These are phyloP conservation scores for Tyrophagus putrescentiae DNA, from an alignment of 1,140 invertebrate genomes.

Conservation along the genomic window DNA sequence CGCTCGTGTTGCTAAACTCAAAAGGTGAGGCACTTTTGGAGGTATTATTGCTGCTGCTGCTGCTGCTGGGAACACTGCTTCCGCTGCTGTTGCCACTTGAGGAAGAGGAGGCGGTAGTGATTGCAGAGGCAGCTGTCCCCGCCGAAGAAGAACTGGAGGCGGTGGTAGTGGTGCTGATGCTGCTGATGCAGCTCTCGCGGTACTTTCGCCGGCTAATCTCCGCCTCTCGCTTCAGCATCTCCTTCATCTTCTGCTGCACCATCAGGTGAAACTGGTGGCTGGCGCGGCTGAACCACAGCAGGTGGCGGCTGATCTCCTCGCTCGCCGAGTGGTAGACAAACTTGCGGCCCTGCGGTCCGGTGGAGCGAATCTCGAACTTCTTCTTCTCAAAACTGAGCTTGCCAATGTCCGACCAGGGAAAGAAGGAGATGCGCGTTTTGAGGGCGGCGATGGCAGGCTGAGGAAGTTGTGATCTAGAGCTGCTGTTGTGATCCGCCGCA, in stretches of 20 bases:
- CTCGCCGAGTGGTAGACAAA: slow-evolving; percentile 72
- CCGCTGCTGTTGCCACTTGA: background rate
- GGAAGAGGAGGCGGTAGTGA: background rate
- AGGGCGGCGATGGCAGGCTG: background rate
- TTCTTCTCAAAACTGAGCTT: slow-evolving; percentile 23
- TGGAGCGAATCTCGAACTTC: slow-evolving; percentile 83
- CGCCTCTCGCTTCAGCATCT: slow-evolving; percentile 56
- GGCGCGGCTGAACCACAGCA: slow-evolving; percentile 68
- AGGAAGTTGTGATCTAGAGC: background rate
- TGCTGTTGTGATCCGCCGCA: background rate
- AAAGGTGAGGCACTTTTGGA: slow-evolving; percentile 6
- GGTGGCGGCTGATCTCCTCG: slow-evolving; percentile 78
- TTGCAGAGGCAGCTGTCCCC: background rate
- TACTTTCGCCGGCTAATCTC: slow-evolving; percentile 40
- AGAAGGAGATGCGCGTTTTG: slow-evolving; percentile 19
- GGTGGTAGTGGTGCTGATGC: background rate
- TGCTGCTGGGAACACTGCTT: background rate
- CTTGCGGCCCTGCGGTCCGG: slow-evolving; percentile 50
- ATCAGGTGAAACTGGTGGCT: slow-evolving; percentile 90
- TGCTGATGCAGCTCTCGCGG: slow-evolving; percentile 35
- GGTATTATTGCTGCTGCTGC: background rate
- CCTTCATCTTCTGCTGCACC: slow-evolving; percentile 61
- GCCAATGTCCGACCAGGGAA: slow-evolving; percentile 23
- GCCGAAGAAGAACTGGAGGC: too few relatives aligned
- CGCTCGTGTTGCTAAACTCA: background rate